phyloP scores from a whole-genome alignment of 2,888 invertebrate genomes.

The Limnephilus auricula region DNA sequence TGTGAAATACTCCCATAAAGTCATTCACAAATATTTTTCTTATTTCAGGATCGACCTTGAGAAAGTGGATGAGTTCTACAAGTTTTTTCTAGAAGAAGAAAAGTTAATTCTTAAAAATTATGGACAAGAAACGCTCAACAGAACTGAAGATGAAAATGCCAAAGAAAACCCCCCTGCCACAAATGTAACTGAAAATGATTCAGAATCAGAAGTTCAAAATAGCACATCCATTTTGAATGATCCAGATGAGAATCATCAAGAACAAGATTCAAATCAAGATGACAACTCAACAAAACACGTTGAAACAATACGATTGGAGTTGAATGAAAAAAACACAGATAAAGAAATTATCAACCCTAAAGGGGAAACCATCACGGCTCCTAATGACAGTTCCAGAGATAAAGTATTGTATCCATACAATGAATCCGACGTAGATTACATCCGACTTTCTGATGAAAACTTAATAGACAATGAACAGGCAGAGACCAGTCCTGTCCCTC shows the following conservation, averaged over 20 bases:
- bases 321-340: conserved; percentile 67
- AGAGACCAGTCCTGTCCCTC: conserved; percentile 63
- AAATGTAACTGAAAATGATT: conserved; percentile 16
- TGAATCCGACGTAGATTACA: conserved; percentile 67
- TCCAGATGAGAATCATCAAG: conserved; percentile 13
- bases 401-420: conserved; percentile 65
- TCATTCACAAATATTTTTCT: not conserved
- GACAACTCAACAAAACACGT: conserved; percentile 65
- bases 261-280: conserved; percentile 62
- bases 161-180: conserved; percentile 14
- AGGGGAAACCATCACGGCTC: conserved; percentile 64
- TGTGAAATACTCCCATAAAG: no score
- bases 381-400: conserved; percentile 61
- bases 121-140: conserved; percentile 35
- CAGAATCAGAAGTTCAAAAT: conserved; percentile 10
- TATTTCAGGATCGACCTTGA: conserved; percentile 74
- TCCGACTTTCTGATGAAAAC: conserved; percentile 71
- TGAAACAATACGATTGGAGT: conserved; percentile 65
- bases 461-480: conserved; percentile 66
- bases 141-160: conserved; percentile 22
- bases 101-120: conserved; percentile 54
- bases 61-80: conserved; percentile 75
- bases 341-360: conserved; percentile 65
- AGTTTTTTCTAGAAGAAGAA: conserved; percentile 76
- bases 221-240: not conserved